Base-by-base conservation (phyloP, 2,888 invertebrate genomes). In the Nephrocerus scutellatus region DNA sequence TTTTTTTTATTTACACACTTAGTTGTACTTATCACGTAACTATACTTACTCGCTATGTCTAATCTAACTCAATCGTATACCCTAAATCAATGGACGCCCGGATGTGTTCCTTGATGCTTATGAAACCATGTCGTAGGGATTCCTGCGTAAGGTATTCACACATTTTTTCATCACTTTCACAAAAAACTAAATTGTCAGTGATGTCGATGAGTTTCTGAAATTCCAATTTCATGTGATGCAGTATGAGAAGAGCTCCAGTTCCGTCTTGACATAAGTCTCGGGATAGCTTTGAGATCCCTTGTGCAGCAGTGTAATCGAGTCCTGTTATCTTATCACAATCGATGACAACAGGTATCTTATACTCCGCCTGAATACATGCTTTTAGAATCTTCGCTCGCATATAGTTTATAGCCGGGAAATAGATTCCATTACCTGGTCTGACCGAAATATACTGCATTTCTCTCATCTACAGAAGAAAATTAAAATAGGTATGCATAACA, bases 331-430 rank as follows among this genome's bases (percentile, higher is more conserved):
- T 74, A 5, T 66, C 63, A 47, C 82, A 84, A 68, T 87, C 81
- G 8, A 88, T 62, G 6, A 78, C 72, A 6, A 80, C 63, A 1
- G 77, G 75, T 10, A 72, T 63, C 30, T 61, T 62, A 49, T 68
- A 66, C 41, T 68, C 65, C 6, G 70, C 70, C 24, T 67, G 65
- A 18, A 63, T 55, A 30, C 73, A 73, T 6, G 75, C 73, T 45
- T 75, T 72, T 18, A 68, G 62, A 35, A 83, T 70, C 48, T 74
- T 73, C 22, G 73, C 71, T 2, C 76, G 71, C 28, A 84, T 62
- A 55, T 75, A 75, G 63, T 82, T 81, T 18, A 80, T 77, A 37
- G 81, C 80, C 28, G 85, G 79, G 67, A 83, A 88, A 59, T 77
- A 78, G 38, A 86, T 69, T 24, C 82, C 82, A 43, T 77, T 69